These are phyloP conservation scores for Chascanopsetta lugubris DNA, from an alignment of 2,113 vertebrate genomes.

Conservation along the genomic window DNA sequence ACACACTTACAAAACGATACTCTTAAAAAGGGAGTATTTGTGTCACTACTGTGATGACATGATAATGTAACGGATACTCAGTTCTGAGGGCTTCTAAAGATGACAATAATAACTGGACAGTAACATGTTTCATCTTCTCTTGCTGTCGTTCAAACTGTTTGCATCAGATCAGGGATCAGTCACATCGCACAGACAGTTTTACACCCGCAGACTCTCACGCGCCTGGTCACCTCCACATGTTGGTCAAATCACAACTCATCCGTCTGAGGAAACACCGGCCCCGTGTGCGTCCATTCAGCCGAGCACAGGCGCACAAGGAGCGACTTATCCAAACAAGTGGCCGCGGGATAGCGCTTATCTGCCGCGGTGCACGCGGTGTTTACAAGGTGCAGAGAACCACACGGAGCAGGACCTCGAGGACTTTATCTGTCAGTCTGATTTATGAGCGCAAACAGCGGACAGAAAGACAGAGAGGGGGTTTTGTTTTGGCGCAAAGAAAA, in stretches of 20 bases:
- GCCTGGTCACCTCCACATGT: too few relatives aligned
- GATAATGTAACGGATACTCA: too few relatives aligned
- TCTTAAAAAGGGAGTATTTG: too few relatives aligned
- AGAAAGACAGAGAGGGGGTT: not conserved
- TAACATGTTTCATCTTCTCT: too few relatives aligned
- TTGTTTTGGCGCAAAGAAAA: conserved; percentile 5
- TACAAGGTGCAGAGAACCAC: conserved; percentile 10
- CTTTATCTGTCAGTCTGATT: conserved; percentile 6
- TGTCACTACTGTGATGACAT: too few relatives aligned
- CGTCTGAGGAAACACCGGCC: conserved; percentile 80
- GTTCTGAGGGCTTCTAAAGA: too few relatives aligned
- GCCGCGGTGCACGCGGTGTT: conserved; percentile 13
- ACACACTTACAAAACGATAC: too few relatives aligned
- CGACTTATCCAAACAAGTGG: conserved; percentile 62
- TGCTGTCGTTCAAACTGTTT: too few relatives aligned
- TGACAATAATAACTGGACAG: not conserved
- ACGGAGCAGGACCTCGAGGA: not conserved
- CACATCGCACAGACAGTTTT: too few relatives aligned
- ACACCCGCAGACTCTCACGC: too few relatives aligned
- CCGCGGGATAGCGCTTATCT: conserved; percentile 53
- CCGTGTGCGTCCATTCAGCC: conserved; percentile 59
- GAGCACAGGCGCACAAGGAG: conserved; percentile 58
- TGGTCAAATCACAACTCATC: too few relatives aligned
- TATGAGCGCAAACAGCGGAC: not conserved
- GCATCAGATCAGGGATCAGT: too few relatives aligned